Conservation (phyloP, 2,888 invertebrate genomes). For the Mimas tiliae region DNA sequence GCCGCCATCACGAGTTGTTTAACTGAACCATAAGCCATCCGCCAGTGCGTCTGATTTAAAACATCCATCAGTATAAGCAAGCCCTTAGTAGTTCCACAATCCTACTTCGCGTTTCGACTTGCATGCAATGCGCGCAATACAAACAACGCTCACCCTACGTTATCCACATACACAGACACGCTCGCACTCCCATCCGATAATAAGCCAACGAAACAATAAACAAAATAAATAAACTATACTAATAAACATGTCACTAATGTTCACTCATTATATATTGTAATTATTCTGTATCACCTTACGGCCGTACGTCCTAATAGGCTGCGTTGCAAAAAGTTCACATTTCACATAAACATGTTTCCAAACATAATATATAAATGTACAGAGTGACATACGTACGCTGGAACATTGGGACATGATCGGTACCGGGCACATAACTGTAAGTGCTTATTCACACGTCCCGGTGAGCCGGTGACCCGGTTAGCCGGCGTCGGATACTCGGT, state of each 20-base stretch:
- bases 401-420: neutral
- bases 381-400: constrained; percentile 22
- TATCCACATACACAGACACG: constrained; percentile 33
- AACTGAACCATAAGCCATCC: neutral
- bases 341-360: constrained; percentile 19
- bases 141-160: constrained; percentile 16
- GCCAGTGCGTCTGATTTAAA: neutral
- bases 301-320: constrained; percentile 81
- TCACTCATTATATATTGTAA: constrained; percentile 41
- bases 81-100: constrained; percentile 4
- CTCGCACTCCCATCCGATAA: constrained; percentile 36
- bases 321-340: constrained; percentile 72
- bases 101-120: neutral
- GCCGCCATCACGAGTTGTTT: too few species aligned
- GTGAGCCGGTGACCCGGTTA: neutral
- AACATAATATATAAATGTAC: constrained; percentile 24
- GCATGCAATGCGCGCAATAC: constrained; percentile 15
- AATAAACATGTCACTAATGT: constrained; percentile 48
- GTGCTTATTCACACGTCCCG: neutral
- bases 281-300: constrained; percentile 72
- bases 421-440: neutral
- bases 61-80: neutral
- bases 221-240: constrained; percentile 44
- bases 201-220: constrained; percentile 32
- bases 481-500: neutral